Percentiles rank a stretch among this genome's conserved stretches.
Conservation (phyloP, 1,140 invertebrate genomes). For the Magallana gigas region DNA sequence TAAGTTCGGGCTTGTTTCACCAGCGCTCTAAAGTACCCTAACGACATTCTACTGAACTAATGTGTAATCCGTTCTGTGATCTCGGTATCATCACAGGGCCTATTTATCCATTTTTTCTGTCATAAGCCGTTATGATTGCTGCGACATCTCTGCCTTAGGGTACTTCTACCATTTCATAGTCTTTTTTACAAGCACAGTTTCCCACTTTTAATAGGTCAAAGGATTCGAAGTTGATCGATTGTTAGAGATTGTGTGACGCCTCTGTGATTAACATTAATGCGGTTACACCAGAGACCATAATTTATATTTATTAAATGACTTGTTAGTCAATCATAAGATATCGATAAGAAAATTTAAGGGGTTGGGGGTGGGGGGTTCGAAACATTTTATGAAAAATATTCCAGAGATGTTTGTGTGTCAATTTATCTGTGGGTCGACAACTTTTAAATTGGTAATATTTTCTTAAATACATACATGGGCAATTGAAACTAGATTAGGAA, state of each 20-base stretch:
- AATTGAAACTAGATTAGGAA: too few species aligned
- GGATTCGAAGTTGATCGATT: neutral
- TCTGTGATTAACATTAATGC: too few species aligned
- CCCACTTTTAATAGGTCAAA: neutral
- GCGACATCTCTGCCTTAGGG: neutral
- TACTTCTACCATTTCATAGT: neutral
- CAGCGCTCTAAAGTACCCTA: neutral
- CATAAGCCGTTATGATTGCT: constrained; percentile 4
- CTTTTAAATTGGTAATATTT: too few species aligned
- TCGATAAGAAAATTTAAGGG: too few species aligned
- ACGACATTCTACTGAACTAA: neutral
- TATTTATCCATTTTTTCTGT: constrained; percentile 1
- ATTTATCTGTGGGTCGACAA: too few species aligned
- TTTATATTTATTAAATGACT: too few species aligned
- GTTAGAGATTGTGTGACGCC: neutral
- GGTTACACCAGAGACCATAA: too few species aligned
- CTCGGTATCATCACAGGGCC: neutral
- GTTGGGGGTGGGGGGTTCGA: too few species aligned
- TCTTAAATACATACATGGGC: too few species aligned
- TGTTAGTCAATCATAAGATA: too few species aligned
- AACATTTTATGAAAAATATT: too few species aligned
- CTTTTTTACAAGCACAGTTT: neutral
- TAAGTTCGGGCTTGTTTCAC: neutral
- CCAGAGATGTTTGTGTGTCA: too few species aligned
- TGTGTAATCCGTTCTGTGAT: neutral